These are phyloP conservation scores for Cebidichthys violaceus DNA, from an alignment of 2,113 vertebrate species.

Conservation along the genomic window DNA sequence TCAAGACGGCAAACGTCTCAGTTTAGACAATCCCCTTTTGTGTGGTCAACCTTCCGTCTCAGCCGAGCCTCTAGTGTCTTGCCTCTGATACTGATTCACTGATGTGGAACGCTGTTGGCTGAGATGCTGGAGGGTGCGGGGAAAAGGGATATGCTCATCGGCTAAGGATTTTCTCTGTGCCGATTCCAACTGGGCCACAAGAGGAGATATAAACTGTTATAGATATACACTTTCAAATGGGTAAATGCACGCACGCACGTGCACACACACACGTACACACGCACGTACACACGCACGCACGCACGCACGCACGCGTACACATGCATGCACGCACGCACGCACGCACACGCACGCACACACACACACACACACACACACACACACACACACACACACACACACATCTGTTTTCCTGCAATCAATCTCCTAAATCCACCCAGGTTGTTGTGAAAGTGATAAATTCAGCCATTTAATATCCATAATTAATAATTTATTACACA, in stretches of 20 bases:
- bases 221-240: conserved; percentile 35
- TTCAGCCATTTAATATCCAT: conserved; percentile 76
- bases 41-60: conserved; percentile 69
- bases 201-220: conserved; percentile 59
- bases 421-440: conserved; percentile 70
- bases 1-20: conserved; percentile 77
- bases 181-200: conserved; percentile 48
- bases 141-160: conserved; percentile 74
- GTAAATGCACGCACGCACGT: background rate
- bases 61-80: conserved; percentile 69
- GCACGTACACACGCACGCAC: conserved; percentile 23
- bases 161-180: conserved; percentile 64
- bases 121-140: conserved; percentile 65
- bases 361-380: conserved; percentile 22
- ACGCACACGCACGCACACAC: conserved; percentile 12
- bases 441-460: conserved; percentile 81
- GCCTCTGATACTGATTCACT: conserved; percentile 68
- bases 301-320: conserved; percentile 4
- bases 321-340: background rate
- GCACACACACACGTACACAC: conserved; percentile 16
- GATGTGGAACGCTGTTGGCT: conserved; percentile 74
- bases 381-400: conserved; percentile 14
- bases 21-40: conserved; percentile 75
- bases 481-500: conserved; percentile 78
- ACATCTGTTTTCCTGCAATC: conserved; percentile 62